These are phyloP conservation scores for Frankliniella intonsa DNA, from an alignment of 2,888 invertebrate species.

Conservation along the genomic window DNA sequence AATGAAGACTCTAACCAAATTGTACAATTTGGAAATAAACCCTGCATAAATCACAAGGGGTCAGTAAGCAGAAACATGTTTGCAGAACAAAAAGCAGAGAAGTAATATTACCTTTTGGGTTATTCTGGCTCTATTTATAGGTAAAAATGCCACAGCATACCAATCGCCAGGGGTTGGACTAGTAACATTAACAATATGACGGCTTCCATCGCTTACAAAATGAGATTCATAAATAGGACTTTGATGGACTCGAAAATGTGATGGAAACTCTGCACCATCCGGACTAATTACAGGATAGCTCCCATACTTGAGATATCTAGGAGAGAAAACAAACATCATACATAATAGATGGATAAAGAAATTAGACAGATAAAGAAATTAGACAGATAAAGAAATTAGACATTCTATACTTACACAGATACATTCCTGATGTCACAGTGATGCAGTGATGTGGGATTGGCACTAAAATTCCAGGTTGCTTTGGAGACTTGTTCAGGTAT, in stretches of 20 bases:
- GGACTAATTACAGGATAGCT: conserved; percentile 79
- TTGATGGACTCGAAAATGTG: conserved; percentile 48
- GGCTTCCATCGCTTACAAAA: conserved; percentile 41
- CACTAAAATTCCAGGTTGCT: conserved; percentile 47
- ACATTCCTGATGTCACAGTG: not conserved
- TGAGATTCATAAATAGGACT: conserved; percentile 40
- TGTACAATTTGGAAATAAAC: conserved; percentile 6
- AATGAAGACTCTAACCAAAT: not conserved
- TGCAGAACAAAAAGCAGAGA: not conserved
- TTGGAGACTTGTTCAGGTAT: conserved; percentile 51
- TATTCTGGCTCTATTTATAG: not conserved
- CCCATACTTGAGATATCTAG: conserved; percentile 63
- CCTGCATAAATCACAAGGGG: not conserved
- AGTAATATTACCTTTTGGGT: not conserved
- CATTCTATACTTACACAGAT: conserved; percentile 10
- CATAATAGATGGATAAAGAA: not conserved
- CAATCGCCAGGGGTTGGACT: conserved; percentile 62
- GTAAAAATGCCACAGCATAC: conserved; percentile 67
- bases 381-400: not conserved
- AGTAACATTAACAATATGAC: conserved; percentile 39
- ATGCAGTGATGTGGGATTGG: not conserved
- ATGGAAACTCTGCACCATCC: conserved; percentile 72
- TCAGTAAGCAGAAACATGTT: not conserved
- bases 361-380: not conserved
- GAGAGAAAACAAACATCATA: not conserved